phyloP scores from a whole-genome alignment of 23 tunicate genomes.

The Trididemnum miniatum region DNA sequence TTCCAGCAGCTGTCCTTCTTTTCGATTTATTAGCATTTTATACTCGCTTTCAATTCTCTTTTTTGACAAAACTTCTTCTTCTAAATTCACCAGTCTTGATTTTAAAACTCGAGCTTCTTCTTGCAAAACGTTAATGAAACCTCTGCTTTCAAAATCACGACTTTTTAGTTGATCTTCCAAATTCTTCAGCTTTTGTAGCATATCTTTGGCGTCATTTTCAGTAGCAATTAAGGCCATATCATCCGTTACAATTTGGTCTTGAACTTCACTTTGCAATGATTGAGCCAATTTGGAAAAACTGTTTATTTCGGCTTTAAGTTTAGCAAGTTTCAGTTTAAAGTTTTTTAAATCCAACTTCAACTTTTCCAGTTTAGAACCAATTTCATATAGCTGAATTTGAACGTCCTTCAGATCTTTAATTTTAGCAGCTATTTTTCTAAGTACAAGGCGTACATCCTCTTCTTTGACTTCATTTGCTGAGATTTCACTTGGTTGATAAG shows the following conservation, averaged over 20 bases:
- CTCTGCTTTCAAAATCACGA: constrained; percentile 12
- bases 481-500: background rate
- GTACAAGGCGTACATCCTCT: background rate
- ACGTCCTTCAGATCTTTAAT: background rate
- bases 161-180: constrained; percentile 22
- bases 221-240: constrained; percentile 23
- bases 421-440: background rate
- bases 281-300: background rate
- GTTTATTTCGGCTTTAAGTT: background rate
- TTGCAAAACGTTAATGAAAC: background rate
- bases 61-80: background rate
- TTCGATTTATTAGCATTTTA: background rate
- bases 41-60: background rate
- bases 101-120: constrained; percentile 8
- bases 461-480: background rate
- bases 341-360: background rate
- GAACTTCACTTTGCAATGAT: constrained; percentile 5
- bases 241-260: constrained; percentile 18
- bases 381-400: background rate
- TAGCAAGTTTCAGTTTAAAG: background rate
- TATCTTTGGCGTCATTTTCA: constrained; percentile 15
- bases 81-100: background rate
- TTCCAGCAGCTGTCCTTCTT: background rate
- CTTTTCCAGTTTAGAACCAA: background rate
- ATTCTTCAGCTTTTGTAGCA: constrained; percentile 16